These are phyloP conservation scores for Casuarius casuarius DNA, from an alignment of 2,113 vertebrate species.

Conservation along the genomic window DNA sequence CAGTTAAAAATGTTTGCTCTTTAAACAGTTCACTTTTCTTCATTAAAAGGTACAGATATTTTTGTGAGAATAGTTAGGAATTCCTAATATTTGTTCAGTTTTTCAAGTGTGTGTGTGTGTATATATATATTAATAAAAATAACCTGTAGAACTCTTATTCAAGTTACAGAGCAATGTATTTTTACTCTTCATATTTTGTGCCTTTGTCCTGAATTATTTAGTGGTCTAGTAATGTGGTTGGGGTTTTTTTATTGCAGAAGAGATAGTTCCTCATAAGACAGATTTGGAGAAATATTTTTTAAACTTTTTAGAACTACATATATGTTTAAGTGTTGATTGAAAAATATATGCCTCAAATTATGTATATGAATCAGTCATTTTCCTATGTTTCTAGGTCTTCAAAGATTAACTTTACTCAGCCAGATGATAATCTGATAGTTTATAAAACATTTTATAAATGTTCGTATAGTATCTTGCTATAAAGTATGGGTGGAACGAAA, in stretches of 20 bases:
- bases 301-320: neutral
- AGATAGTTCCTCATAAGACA: neutral
- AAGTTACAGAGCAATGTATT: neutral
- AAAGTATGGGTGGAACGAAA: neutral
- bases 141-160: neutral
- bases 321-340: neutral
- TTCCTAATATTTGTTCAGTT: neutral
- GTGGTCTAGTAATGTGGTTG: neutral
- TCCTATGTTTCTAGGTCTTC: neutral
- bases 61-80: neutral
- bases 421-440: neutral
- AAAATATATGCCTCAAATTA: neutral
- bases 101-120: neutral
- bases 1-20: neutral
- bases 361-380: neutral
- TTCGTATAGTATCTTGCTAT: neutral
- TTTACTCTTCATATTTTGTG: neutral
- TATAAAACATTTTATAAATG: neutral
- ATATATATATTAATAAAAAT: neutral
- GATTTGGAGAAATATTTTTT: conserved; percentile 27
- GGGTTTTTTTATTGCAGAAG: neutral
- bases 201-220: conserved; percentile 18
- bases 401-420: neutral
- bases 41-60: neutral
- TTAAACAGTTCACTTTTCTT: neutral